phyloP scores from a whole-genome alignment of 2,113 vertebrate genomes.

The Pelusios castaneus region DNA sequence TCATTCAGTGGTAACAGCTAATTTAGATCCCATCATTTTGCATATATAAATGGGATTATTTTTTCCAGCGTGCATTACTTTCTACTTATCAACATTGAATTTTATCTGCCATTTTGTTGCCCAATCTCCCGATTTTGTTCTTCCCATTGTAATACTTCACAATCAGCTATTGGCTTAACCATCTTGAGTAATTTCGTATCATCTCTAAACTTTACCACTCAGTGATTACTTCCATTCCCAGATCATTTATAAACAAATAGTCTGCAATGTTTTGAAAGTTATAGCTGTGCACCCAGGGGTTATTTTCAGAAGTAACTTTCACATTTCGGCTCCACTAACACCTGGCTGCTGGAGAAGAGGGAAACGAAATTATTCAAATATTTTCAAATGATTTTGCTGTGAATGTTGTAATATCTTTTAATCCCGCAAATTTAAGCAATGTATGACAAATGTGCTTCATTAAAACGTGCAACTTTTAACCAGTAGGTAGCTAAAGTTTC shows the following conservation, averaged over 20 bases:
- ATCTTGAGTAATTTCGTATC: neutral
- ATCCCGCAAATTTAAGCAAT: neutral
- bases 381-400: neutral
- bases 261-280: neutral
- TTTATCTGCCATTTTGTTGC: neutral
- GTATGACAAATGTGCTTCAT: neutral
- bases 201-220: neutral
- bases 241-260: neutral
- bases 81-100: too few species aligned
- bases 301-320: neutral
- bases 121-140: neutral
- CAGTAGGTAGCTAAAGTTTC: constrained; percentile 22
- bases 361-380: neutral
- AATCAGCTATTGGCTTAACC: neutral
- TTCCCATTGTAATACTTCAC: neutral
- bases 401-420: neutral
- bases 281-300: neutral
- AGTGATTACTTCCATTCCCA: neutral
- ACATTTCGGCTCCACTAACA: neutral
- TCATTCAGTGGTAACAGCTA: neutral
- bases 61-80: too few species aligned
- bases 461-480: constrained; percentile 31
- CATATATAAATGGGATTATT: too few species aligned
- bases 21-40: neutral
- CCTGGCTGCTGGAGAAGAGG: neutral